A percentile compares a stretch with the other conserved stretches of the same genome.
phyloP scores from a whole-genome alignment of 2,113 vertebrate species.

The Aix galericulata region DNA sequence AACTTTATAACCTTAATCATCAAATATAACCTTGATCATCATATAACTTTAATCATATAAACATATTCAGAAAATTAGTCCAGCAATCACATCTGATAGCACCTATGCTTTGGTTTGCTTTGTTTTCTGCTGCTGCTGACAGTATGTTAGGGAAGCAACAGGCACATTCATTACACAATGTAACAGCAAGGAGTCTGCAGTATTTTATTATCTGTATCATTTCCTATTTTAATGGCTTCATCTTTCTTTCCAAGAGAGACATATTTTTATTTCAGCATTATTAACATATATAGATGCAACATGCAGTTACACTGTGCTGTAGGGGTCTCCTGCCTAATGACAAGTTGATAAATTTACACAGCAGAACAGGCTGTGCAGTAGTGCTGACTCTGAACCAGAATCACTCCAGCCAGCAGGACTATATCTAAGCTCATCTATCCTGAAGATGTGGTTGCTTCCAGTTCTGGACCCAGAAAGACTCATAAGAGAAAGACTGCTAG shows the following conservation, averaged over 20 bases:
- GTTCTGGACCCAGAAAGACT: not conserved
- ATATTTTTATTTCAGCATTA: not conserved
- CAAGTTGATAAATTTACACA: not conserved
- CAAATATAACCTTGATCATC: not conserved
- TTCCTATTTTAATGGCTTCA: not conserved
- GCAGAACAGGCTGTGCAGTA: not conserved
- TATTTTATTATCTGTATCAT: not conserved
- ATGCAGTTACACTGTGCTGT: fast-evolving
- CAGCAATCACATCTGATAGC: not conserved
- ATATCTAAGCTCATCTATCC: not conserved
- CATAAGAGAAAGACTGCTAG: not conserved
- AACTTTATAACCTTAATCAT: not conserved
- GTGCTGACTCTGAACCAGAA: not conserved
- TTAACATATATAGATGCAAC: not conserved
- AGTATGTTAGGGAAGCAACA: not conserved
- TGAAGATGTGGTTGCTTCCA: not conserved
- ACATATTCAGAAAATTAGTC: not conserved
- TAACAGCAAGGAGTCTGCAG: not conserved
- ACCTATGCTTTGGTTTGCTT: fast-evolving
- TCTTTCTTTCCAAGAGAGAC: not conserved
- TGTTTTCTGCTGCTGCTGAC: not conserved
- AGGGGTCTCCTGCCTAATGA: not conserved
- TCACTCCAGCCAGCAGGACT: not conserved
- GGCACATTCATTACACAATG: not conserved
- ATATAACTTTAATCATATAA: not conserved